phyloP scores from a whole-genome alignment of 2,888 invertebrate genomes.

The Carpatolechia fugitivella region DNA sequence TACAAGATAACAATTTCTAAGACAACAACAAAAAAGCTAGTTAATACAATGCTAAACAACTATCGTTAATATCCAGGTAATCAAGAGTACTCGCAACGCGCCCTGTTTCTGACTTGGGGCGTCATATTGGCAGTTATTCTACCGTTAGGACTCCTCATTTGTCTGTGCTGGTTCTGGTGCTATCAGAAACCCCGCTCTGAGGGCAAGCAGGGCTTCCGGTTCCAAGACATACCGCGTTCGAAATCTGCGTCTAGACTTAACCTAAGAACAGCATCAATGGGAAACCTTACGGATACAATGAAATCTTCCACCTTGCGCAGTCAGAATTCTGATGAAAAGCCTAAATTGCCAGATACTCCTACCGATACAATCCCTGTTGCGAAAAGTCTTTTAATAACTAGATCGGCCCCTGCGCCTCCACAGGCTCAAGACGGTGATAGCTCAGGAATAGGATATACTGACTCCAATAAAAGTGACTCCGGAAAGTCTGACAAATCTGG shows the following conservation, averaged over 20 bases:
- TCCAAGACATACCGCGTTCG: conserved; percentile 77
- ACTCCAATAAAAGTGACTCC: conserved; percentile 72
- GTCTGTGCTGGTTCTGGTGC: conserved; percentile 82
- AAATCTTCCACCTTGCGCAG: conserved; percentile 65
- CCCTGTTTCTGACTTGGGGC: conserved; percentile 86
- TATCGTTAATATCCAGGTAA: conserved; percentile 72
- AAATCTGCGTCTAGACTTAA: conserved; percentile 80
- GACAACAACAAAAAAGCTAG: background rate
- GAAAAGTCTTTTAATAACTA: conserved; percentile 35
- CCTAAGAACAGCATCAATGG: conserved; percentile 74
- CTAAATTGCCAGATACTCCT: conserved; percentile 57
- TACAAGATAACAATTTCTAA: too few relatives aligned
- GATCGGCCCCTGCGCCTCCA: conserved; percentile 55
- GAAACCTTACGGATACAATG: conserved; percentile 73
- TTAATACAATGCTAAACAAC: background rate
- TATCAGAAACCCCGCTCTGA: conserved; percentile 78
- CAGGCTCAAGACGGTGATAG: conserved; percentile 65
- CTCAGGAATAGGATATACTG: conserved; percentile 74
- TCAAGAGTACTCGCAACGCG: conserved; percentile 84
- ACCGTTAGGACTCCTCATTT: conserved; percentile 81
- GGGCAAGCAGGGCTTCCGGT: conserved; percentile 79
- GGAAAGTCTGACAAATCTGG: conserved; percentile 72
- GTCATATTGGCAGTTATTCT: conserved; percentile 85
- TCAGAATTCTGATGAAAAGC: conserved; percentile 56
- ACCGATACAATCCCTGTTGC: conserved; percentile 56